Evolutionary conservation across 2,888 invertebrate genomes (phyloP), one percentile per base, ranked within the genome.

Genomic region (Lithodes maja): DNA sequence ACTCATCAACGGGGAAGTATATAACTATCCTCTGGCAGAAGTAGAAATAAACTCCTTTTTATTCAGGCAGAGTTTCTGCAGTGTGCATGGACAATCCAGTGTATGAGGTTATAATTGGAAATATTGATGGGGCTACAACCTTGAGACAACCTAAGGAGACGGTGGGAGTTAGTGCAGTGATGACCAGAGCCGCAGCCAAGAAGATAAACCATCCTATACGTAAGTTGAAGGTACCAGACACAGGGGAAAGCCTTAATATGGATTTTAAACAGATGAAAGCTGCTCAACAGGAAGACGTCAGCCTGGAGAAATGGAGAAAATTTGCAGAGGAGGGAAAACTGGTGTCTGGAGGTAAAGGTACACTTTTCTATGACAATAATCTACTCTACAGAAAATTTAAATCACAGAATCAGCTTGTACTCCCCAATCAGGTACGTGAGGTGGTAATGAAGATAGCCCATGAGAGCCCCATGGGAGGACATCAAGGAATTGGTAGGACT

Each of bases 41-140:
- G 71, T 71, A 3, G 3, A 9, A 3, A n/a, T 71, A 3, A n/a
- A 71, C 12, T n/a, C 71, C 12, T 9, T 71, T 15, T n/a, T 71
- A n/a, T n/a, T n/a, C 15, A n/a, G n/a, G 71, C 17, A n/a, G 3
- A 71, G 71, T 71, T 15, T 15, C 71, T n/a, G 71, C 71, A 9
- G 71, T 71, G 3, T 71, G 71, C n/a, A 71, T 71, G 71, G 71
- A 71, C n/a, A 71, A 71, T n/a, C 71, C 71, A 71, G 71, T 71
- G 17, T 71, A 71, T n/a, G 71, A 71, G 3, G 12, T 71, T 3
- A 71, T 71, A 9, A 71, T 71, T 71, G 71, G 71, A 33, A 33
- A 33, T 33, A 33, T 33, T 33, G 33, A 33, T 33, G 33, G 33
- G 33, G 33, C 33, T 33, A 33, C 33, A 33, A 33, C 33, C 33